Percentiles rank a stretch among this genome's conserved stretches.
Conservation (phyloP, 2,113 vertebrate genomes). For the Genyomyrus donnyi region DNA sequence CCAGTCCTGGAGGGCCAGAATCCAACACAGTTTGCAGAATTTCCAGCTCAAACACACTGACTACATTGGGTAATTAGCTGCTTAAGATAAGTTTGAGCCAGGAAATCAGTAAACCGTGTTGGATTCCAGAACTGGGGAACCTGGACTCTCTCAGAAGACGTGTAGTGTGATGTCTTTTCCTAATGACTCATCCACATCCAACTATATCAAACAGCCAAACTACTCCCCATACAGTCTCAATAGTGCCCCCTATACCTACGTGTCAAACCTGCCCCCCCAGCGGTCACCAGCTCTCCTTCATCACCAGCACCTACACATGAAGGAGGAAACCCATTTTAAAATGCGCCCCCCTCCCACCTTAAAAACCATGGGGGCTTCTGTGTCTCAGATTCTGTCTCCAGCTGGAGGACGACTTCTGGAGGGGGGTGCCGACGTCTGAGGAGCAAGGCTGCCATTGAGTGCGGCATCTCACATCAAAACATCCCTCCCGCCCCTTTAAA, state of each 20-base stretch:
- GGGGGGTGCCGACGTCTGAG: conserved; percentile 40
- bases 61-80: not conserved
- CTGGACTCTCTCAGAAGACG: not conserved
- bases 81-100: not conserved
- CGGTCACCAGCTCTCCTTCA: not conserved
- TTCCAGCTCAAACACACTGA: not conserved
- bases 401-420: conserved; percentile 44
- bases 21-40: not conserved
- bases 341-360: not conserved
- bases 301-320: conserved; percentile 35
- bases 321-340: conserved; percentile 50
- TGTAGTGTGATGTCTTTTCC: not conserved
- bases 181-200: not conserved
- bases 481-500: not conserved
- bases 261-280: not conserved
- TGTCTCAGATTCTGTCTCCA: conserved; percentile 60
- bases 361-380: conserved; percentile 48
- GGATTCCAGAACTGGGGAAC: not conserved
- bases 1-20: not conserved
- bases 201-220: not conserved
- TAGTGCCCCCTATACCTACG: not conserved
- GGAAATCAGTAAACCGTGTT: not conserved
- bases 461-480: not conserved
- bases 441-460: not conserved
- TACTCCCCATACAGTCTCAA: not conserved